Conservation (phyloP, 2,888 invertebrate genomes). For the Dexiosoma caninum region DNA sequence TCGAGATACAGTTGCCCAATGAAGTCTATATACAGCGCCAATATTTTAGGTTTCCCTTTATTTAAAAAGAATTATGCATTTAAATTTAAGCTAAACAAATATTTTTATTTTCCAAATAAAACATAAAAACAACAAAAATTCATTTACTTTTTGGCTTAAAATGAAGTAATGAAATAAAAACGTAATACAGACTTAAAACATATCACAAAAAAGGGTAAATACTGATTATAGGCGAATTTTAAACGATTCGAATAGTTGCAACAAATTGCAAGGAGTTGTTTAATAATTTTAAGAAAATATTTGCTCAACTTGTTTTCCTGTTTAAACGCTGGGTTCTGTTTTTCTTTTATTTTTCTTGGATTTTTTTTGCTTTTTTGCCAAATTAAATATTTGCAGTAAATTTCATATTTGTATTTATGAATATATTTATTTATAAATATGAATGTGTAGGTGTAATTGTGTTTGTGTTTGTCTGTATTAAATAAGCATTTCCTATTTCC, state of each 20-base stretch:
- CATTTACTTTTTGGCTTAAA: too few relatives aligned
- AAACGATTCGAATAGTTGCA: neutral
- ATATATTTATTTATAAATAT: conserved; percentile 11
- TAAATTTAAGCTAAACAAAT: too few relatives aligned
- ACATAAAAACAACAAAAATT: too few relatives aligned
- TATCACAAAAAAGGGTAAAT: too few relatives aligned
- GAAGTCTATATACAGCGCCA: too few relatives aligned
- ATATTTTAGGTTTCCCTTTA: too few relatives aligned
- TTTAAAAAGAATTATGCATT: too few relatives aligned
- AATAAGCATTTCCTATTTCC: conserved; percentile 38
- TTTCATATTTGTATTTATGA: conserved; percentile 45
- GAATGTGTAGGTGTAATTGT: neutral
- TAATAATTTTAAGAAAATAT: conserved; percentile 39
- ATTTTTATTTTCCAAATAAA: too few relatives aligned
- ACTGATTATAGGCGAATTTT: neutral
- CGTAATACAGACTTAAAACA: too few relatives aligned
- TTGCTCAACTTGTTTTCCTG: neutral
- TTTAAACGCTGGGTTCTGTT: neutral
- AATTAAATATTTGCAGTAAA: conserved; percentile 37
- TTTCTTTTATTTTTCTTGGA: neutral
- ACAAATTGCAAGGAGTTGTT: neutral
- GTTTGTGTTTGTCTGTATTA: neutral
- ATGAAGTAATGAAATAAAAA: too few relatives aligned
- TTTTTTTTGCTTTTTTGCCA: too few relatives aligned
- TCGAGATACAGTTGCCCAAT: too few relatives aligned